These are phyloP conservation scores for Drosophila malerkotliana DNA, from an alignment of 1,140 invertebrate species.

Conservation along the genomic window DNA sequence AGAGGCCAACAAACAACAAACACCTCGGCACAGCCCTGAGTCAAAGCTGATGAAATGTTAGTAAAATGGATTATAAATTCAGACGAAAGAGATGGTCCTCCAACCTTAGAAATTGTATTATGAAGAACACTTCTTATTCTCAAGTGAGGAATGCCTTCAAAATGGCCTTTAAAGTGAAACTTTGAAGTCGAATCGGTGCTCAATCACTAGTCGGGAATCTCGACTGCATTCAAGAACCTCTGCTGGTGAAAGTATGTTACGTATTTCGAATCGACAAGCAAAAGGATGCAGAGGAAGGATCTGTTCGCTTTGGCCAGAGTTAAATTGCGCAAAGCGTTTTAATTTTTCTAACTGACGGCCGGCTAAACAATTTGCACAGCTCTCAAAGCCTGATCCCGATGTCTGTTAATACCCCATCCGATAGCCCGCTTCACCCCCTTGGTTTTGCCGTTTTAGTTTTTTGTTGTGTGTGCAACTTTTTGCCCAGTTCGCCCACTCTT, in stretches of 20 bases:
- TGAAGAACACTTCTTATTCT: too few relatives aligned
- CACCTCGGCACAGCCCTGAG: slow-evolving; percentile 3
- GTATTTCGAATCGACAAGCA: not conserved
- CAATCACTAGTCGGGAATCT: not conserved
- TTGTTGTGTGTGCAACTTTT: slow-evolving; percentile 3
- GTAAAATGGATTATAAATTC: slow-evolving; percentile 51
- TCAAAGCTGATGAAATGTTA: slow-evolving; percentile 42
- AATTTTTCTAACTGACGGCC: slow-evolving; percentile 35
- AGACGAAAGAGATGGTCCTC: slow-evolving; percentile 33
- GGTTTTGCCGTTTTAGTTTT: slow-evolving; percentile 2
- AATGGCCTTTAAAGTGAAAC: too few relatives aligned
- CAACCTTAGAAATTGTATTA: not conserved
- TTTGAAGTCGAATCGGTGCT: too few relatives aligned
- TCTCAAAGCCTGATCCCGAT: slow-evolving; percentile 44
- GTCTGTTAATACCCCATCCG: slow-evolving; percentile 23
- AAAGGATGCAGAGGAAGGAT: not conserved
- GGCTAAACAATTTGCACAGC: slow-evolving; percentile 48
- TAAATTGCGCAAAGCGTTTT: slow-evolving; percentile 47
- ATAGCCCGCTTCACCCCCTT: not conserved
- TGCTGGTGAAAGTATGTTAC: slow-evolving; percentile 3
- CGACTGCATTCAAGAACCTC: not conserved
- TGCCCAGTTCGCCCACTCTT: not conserved
- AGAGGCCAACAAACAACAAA: slow-evolving; percentile 14
- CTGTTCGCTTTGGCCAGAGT: slow-evolving; percentile 4
- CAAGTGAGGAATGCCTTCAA: too few relatives aligned